Conservation (phyloP, 2,113 vertebrate genomes). For the Serilophus lunatus region DNA sequence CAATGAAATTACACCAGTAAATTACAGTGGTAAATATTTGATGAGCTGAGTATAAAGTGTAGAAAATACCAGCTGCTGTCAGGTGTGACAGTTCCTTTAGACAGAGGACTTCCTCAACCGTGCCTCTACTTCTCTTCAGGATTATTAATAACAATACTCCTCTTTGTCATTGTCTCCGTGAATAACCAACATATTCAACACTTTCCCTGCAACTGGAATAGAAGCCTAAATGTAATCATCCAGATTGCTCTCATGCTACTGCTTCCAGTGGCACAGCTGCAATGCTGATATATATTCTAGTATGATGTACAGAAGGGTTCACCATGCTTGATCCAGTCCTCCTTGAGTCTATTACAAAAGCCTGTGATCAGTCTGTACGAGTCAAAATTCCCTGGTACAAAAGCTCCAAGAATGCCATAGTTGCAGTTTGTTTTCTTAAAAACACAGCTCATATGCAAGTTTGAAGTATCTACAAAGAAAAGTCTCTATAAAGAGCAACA, state of each 20-base stretch:
- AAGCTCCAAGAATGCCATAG: background rate
- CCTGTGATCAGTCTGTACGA: background rate
- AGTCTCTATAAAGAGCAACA: background rate
- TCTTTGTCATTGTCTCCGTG: background rate
- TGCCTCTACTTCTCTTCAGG: background rate
- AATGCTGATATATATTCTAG: accelerated
- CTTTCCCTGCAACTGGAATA: background rate
- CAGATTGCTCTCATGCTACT: background rate
- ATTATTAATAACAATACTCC: background rate
- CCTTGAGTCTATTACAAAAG: background rate
- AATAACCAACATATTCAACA: background rate
- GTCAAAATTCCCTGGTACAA: background rate
- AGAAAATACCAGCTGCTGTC: background rate
- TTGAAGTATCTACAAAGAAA: background rate
- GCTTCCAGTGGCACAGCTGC: background rate
- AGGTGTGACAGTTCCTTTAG: background rate
- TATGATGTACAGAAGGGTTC: background rate
- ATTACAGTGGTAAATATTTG: background rate
- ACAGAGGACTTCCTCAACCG: background rate
- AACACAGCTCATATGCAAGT: accelerated
- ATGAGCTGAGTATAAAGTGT: background rate
- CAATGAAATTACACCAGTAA: background rate
- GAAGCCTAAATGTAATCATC: background rate
- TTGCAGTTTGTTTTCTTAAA: background rate
- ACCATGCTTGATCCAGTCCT: background rate